Base-by-base conservation (phyloP, 2,888 invertebrate genomes). In the Drosophila ustulata region DNA sequence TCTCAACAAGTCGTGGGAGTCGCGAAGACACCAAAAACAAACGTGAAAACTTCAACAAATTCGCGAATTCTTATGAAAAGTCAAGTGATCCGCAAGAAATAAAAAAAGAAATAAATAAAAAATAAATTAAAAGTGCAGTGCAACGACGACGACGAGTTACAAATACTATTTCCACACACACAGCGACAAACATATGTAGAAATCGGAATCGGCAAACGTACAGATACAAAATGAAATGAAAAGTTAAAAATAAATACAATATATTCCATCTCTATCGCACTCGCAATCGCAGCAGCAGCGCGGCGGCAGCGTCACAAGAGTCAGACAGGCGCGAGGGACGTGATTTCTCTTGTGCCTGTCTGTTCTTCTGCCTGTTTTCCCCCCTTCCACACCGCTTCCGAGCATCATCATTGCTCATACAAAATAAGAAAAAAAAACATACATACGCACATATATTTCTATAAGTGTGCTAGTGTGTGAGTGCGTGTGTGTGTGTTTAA, bases 271-370 rank as follows among this genome's bases (percentile, higher is more conserved):
- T 75, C 75, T 39, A 66, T 78, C 72, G 4, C 28, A n/a, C 28
- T 30, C 32, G 37, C 66, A 7, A 43, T 39, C 7, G 32, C 46
- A 55, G 43, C 56, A 32, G 46, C 56, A 50, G 39, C 51, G 45
- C 32, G 52, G 37, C 58, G 47, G 69, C 74, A 67, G 37, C 75
- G 69, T 61, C 70, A 65, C 65, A n/a, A 37, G 37, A 75, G 76
- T 59, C 61, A 62, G 70, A 49, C 76, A 78, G 79, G 75, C 79
- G 73, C 80, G 83, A 76, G 83, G 83, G 83, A 83, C 83, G 89
- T 83, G 89, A 87, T 87, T 88, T 89, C 89, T 89, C 80, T 86
- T 75, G 53, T 82, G 89, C 82, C 82, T 81, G 81, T 62, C 79
- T 84, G 71, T 78, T 77, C 71, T 78, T 77, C 71, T 81, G 56